Evolutionary conservation across 2,888 invertebrate genomes (phyloP).

Genomic region (Chloroclystis v-ata): DNA sequence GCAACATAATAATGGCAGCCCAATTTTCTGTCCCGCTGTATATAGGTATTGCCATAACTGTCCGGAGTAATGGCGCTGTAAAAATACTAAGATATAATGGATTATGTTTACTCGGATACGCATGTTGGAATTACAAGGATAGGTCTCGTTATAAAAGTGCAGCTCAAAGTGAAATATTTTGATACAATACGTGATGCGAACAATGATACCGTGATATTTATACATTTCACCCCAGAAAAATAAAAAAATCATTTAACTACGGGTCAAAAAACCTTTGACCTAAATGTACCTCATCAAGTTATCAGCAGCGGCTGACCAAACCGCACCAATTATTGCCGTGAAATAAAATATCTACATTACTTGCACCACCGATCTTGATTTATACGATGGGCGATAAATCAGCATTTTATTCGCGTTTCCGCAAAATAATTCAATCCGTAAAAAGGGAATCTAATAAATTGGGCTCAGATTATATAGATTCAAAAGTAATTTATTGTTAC

Average conservation of each 20-base stretch:
- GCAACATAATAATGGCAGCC: not conserved
- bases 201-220: too few species aligned
- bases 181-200: too few species aligned
- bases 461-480: slow-evolving; percentile 6
- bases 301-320: not conserved
- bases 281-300: too few species aligned
- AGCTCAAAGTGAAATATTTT: too few species aligned
- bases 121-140: too few species aligned
- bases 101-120: too few species aligned
- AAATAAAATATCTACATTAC: not conserved
- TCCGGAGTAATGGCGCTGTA: not conserved
- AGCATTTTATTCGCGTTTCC: slow-evolving; percentile 4
- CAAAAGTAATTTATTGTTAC: slow-evolving; percentile 4
- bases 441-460: slow-evolving; percentile 6
- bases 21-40: not conserved
- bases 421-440: slow-evolving; percentile 6
- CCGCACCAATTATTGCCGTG: not conserved
- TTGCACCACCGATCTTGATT: slow-evolving; percentile 2
- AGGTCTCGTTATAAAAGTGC: too few species aligned
- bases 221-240: too few species aligned
- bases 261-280: too few species aligned
- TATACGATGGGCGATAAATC: slow-evolving; percentile 7
- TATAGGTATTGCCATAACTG: slow-evolving; percentile 1
- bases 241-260: too few species aligned
- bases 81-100: not conserved